Evolutionary conservation across 2,113 vertebrate species (phyloP).

Genomic region (Anser cygnoides): DNA sequence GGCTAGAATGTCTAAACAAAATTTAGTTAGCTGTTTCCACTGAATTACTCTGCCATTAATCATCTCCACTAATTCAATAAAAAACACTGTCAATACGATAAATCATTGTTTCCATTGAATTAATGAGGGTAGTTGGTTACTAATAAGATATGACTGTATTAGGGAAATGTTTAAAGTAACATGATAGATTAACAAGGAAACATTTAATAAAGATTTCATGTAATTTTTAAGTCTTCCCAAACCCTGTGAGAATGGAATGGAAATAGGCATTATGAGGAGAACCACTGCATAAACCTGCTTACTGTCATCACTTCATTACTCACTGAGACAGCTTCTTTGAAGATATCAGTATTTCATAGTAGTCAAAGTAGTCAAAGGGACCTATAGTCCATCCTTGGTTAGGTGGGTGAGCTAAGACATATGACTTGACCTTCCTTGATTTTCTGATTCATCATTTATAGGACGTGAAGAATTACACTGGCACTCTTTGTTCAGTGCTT

Average conservation of each 20-base stretch:
- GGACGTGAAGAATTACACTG: background rate
- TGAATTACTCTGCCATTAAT: conserved; percentile 23
- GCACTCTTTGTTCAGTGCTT: background rate
- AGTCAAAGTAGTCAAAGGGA: too few species aligned
- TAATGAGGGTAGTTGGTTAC: conserved; percentile 58
- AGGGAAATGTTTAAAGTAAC: background rate
- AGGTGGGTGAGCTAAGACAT: background rate
- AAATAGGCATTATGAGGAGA: background rate
- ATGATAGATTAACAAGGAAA: background rate
- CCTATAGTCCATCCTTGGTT: accelerated
- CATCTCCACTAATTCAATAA: conserved; percentile 36
- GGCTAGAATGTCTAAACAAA: background rate
- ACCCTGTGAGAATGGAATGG: background rate
- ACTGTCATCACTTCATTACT: background rate
- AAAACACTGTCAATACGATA: background rate
- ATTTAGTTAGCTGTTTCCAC: background rate
- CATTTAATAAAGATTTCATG: background rate
- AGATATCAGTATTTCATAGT: background rate
- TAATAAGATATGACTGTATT: conserved; percentile 58
- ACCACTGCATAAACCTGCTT: background rate
- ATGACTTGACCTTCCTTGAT: background rate
- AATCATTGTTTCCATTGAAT: conserved; percentile 61
- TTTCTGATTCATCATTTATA: background rate
- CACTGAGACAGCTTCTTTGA: background rate
- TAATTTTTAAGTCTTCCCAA: conserved; percentile 9